Base-by-base conservation (phyloP, 1,140 invertebrate genomes). In the Drosophila albomicans region DNA sequence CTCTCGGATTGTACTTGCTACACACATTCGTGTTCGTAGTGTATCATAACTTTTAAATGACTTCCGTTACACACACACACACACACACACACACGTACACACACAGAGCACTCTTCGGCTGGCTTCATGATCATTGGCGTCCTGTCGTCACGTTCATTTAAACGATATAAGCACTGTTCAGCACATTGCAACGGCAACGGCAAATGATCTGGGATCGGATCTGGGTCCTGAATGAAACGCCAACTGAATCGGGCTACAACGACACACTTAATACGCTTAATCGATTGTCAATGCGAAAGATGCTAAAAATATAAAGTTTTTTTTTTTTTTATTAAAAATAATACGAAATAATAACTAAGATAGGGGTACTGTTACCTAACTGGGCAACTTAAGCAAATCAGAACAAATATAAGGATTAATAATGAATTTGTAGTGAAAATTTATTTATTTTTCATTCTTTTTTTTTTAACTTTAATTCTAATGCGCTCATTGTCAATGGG, bases 81-180 rank as follows among this genome's bases (percentile, higher is more conserved):
- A 46, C 35, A 32, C 32, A 32, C 32, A 32, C 32, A 7, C 30
- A 32, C 30, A 32, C 30, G 1, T 1, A 32, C 30, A 32, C 30
- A 32, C 5, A 32, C 30, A 4, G 70, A 43, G 54, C 41, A 43
- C 11, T 41, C 11, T 43, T 13, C 41, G 4, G 41, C 51, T 43
- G 45, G 38, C 13, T 25, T 25, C 71, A 32, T 45, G 62, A 75
- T 71, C 58, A 75, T 79, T 78, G 79, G 75, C 81, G 63, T 81
- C 78, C 81, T 84, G 81, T 84, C 81, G 81, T 85, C 81, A 84
- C 81, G 81, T 84, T 74, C 81, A 73, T 81, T 84, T 85, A 85
- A 85, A 69, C 51, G 73, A 63, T 56, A 46, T 41, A 38, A 15
- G 41, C 11, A 71, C 13, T 25, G 62, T 25, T 28, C 48, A 63